Evolutionary conservation across 2,797 vertebrate genomes (phyloP).

Genomic region (Podarcis lilfordi): DNA sequence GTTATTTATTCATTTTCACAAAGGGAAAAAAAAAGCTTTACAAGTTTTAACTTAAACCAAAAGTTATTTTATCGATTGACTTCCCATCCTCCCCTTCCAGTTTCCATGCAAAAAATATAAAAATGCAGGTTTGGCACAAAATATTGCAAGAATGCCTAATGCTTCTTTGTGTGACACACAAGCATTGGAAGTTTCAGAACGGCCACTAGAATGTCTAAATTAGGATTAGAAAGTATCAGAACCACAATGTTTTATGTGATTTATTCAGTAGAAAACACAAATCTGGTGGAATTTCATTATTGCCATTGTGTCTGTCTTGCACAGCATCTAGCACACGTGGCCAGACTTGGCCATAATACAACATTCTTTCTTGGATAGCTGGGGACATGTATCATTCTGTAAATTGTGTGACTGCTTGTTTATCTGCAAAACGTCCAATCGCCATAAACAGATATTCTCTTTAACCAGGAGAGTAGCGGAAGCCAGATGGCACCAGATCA

Average conservation of each 20-base stretch:
- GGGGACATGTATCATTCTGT: not conserved
- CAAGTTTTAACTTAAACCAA: no score
- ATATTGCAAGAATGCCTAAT: not conserved
- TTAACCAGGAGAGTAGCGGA: slow-evolving; percentile 67
- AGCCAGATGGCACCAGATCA: slow-evolving; percentile 74
- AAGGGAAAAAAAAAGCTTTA: no score
- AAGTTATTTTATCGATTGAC: no score
- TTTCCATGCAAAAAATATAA: no score
- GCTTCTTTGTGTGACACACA: not conserved
- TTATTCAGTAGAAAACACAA: not conserved
- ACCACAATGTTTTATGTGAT: not conserved
- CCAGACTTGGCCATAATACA: not conserved
- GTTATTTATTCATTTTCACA: no score
- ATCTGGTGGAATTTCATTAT: slow-evolving; percentile 2
- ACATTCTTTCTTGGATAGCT: not conserved
- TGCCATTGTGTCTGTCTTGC: slow-evolving; percentile 36
- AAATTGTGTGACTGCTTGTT: not conserved
- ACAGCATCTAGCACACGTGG: slow-evolving; percentile 51
- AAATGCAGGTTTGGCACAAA: not conserved
- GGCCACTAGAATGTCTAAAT: not conserved
- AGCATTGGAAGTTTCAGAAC: not conserved
- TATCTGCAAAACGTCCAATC: slow-evolving; percentile 60
- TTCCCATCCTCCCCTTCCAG: no score
- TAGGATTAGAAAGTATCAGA: not conserved
- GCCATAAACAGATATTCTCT: slow-evolving; percentile 71